Evolutionary conservation across 35 echinoderm and acorn worm species (phyloP).

Genomic region (Strongylocentrotus purpuratus): DNA sequence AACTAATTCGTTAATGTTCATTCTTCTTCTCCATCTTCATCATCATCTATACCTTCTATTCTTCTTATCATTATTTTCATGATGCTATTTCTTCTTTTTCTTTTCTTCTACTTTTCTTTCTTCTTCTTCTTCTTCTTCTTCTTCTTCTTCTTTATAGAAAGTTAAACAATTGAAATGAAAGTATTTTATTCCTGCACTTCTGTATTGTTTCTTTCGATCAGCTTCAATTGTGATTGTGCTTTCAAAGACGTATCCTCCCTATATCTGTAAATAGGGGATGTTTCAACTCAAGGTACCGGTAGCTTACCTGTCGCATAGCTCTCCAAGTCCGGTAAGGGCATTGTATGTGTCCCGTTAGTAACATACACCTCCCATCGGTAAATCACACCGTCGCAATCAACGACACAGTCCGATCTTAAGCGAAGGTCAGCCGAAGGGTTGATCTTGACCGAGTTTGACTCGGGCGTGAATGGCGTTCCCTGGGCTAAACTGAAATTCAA

Average conservation of each 20-base stretch:
- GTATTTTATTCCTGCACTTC: neutral
- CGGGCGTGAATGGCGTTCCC: conserved; percentile 42
- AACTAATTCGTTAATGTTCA: too few species aligned
- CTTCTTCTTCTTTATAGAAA: too few species aligned
- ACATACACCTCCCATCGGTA: conserved; percentile 31
- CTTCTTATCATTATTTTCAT: too few species aligned
- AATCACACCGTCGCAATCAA: neutral
- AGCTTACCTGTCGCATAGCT: conserved; percentile 42
- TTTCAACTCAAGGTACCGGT: neutral
- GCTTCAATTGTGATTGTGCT: neutral
- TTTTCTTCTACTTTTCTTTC: too few species aligned
- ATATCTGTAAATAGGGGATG: too few species aligned
- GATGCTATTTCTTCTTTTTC: too few species aligned
- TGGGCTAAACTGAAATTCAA: conserved; percentile 35
- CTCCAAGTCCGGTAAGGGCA: neutral
- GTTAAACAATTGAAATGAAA: too few species aligned
- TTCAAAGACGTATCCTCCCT: neutral
- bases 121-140: too few species aligned
- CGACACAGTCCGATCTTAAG: conserved; percentile 28
- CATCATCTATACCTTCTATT: too few species aligned
- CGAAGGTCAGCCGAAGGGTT: conserved; percentile 51
- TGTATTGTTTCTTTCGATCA: neutral
- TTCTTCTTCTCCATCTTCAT: too few species aligned
- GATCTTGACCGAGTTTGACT: neutral
- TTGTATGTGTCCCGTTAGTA: neutral